Evolutionary conservation across 2,888 invertebrate genomes (phyloP), one percentile per base, ranked within the genome.

Genomic region (Euproctis similis): DNA sequence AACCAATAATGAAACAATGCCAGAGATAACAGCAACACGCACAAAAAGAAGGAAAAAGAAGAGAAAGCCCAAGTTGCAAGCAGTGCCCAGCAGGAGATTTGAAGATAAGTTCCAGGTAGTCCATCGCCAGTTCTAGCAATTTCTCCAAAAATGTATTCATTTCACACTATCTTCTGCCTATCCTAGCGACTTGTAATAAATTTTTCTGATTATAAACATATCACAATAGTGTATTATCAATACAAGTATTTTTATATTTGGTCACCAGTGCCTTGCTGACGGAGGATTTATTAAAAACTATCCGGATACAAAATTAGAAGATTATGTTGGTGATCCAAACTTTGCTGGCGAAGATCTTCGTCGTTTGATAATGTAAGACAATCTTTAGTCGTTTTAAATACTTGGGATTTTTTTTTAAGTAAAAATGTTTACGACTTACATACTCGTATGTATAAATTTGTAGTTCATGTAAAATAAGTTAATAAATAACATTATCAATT

Each of bases 261-360:
- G n/a, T n/a, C n/a, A n/a, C 7, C 37, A 78, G 78, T 48, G 59
- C 14, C 49, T 78, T 19, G 59, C 48, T 0, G 28, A 51, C 6
- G 53, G 47, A 18, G 68, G 59, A 2, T 46, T 67, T 9, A 30
- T 80, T 2, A 55, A 49, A 42, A 60, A 76, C 28, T 72, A 71
- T 36, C 60, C 63, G 9, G 47, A 31, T 31, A 62, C 42, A 2
- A 57, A 56, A 30, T 40, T 78, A 1, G 39, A 58, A 32, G 66
- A 75, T 9, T 78, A 71, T 28, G 36, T 61, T 7, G 80, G 77
- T 4, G 80, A 80, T 30, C 49, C 61, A 7, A 76, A 78, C 34
- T 77, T 66, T 28, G 63, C 54, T 12, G 80, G 77, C 10, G 69
- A 70, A n/a, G 66, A 68, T 29, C 31, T 66, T 3, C 66, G 74